A percentile compares a stretch with the other conserved stretches of the same genome.
Conservation (phyloP, 1,140 invertebrate species). For the Hirudo medicinalis region DNA sequence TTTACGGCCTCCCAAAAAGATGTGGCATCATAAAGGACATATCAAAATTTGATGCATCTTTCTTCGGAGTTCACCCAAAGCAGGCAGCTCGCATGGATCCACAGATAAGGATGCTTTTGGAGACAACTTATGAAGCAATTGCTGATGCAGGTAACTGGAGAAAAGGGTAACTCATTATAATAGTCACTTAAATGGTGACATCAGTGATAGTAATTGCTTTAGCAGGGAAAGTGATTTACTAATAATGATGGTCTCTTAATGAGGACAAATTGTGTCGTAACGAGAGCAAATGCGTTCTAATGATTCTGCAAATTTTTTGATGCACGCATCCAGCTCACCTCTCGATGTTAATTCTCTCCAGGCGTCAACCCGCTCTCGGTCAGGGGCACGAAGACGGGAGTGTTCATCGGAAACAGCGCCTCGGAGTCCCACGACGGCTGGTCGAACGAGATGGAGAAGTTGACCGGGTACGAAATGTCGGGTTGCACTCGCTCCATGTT, state of each 20-base stretch:
- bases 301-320: slow-evolving; percentile 10
- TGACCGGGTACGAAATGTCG: slow-evolving; percentile 80
- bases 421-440: slow-evolving; percentile 74
- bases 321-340: slow-evolving; percentile 57
- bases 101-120: slow-evolving; percentile 74
- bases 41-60: slow-evolving; percentile 72
- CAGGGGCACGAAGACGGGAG: slow-evolving; percentile 71
- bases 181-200: not conserved
- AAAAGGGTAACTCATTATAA: not conserved
- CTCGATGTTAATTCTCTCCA: slow-evolving; percentile 40
- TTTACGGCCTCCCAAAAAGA: slow-evolving; percentile 67
- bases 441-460: slow-evolving; percentile 43
- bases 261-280: not conserved
- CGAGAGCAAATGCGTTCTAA: slow-evolving; percentile 17
- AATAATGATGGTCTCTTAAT: slow-evolving; percentile 9
- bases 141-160: slow-evolving; percentile 66
- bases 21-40: slow-evolving; percentile 81
- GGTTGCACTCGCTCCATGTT: slow-evolving; percentile 89
- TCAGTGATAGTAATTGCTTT: not conserved
- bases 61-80: slow-evolving; percentile 81
- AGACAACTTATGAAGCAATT: slow-evolving; percentile 84
- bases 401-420: slow-evolving; percentile 73
- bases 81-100: slow-evolving; percentile 92
- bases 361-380: slow-evolving; percentile 63
- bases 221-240: not conserved